Evolutionary conservation across 2,797 vertebrate species (phyloP), one percentile per base, ranked within the genome.

Genomic region (Hippoglossus hippoglossus): DNA sequence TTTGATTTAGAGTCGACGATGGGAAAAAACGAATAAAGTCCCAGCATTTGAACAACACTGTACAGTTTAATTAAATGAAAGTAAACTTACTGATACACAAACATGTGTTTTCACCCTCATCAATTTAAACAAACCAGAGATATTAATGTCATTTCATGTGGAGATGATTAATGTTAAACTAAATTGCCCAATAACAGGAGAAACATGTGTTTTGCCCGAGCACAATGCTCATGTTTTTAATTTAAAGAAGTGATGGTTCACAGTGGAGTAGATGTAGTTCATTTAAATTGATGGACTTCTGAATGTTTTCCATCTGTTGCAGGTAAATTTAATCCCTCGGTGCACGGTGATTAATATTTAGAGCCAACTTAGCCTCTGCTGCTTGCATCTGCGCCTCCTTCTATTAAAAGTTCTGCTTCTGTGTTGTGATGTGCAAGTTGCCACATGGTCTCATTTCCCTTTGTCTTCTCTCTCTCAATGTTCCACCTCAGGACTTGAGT

Each of bases 401-500:
- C 54, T 77, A 46, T 71, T 81, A 63, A 73, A 83, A 80, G 46
- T 77, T 77, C 41, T 83, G 69, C 47, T 83, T 65, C 71, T 88
- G 31, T 87, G 69, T 86, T 84, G 61, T 72, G 54, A 75, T 77
- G 75, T 83, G 81, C 66, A 80, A 74, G 84, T 73, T 82, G 66
- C 69, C 77, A 70, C 73, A 80, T 84, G 84, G 69, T 87, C 84
- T 90, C 73, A 90, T 79, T 82, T 82, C 77, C 86, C 71, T 90
- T 86, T 88, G 88, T 91, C 71, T 88, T 89, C 80, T 93, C 87
- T 91, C 82, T 92, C 85, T 78, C 85, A 85, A 82, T 88, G 77
- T 89, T 89, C 84, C 85, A 89, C 79, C 87, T 83, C 65, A 89
- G 91, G 90, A 90, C 91, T 92, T 88, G 88, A 92, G 71, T 88